A percentile compares a stretch with the other conserved stretches of the same genome.
Conservation (phyloP, 2,113 vertebrate genomes). For the Myanophis thanlyinensis region DNA sequence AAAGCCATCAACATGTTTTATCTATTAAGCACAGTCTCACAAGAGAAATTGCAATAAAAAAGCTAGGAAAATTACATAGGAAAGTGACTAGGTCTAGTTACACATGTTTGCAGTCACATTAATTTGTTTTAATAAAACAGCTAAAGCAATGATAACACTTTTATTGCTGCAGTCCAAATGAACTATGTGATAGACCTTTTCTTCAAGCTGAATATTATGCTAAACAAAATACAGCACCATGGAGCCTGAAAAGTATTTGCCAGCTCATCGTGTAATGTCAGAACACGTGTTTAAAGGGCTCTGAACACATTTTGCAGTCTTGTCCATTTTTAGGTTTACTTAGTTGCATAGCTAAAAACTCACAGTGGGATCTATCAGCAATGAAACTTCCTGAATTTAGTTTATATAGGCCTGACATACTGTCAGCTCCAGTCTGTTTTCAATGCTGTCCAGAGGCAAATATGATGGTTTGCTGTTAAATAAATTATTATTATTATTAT, state of each 20-base stretch:
- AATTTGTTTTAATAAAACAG: not conserved
- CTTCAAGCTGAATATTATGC: not conserved
- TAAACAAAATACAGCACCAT: not conserved
- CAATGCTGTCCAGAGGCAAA: slow-evolving; percentile 32
- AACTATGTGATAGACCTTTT: not conserved
- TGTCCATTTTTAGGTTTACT: slow-evolving; percentile 27
- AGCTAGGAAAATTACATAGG: not conserved
- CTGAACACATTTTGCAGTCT: slow-evolving; percentile 2
- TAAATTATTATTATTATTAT: slow-evolving; percentile 25
- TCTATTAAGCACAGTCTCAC: not conserved
- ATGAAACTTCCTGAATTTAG: slow-evolving; percentile 16
- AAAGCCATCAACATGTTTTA: not conserved
- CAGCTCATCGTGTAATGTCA: not conserved
- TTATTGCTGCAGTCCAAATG: not conserved
- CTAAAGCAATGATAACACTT: not conserved
- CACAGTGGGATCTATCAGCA: slow-evolving; percentile 15
- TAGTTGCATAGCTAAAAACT: slow-evolving; percentile 38
- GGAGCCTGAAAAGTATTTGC: not conserved
- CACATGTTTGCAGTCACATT: not conserved
- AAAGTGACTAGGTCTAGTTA: not conserved
- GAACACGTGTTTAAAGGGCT: not conserved
- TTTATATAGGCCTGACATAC: slow-evolving; percentile 12
- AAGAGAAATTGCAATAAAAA: not conserved
- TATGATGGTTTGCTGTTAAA: slow-evolving; percentile 35
- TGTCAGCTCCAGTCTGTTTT: slow-evolving; percentile 9